A percentile compares a stretch with the other conserved stretches of the same genome.
phyloP scores from a whole-genome alignment of 2,113 vertebrate species.

The Prunella fulvescens region DNA sequence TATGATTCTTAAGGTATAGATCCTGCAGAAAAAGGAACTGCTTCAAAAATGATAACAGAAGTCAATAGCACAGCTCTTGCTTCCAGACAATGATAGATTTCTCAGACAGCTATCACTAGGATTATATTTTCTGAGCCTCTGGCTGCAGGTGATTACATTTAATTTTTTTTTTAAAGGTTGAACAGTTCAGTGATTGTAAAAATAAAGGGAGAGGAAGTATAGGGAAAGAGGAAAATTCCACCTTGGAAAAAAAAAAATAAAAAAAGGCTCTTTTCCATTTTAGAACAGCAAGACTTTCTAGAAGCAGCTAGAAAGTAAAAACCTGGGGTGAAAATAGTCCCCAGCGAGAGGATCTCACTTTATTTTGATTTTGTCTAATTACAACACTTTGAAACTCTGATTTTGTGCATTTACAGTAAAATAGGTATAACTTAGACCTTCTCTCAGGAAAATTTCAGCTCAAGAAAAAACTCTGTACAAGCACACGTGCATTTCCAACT shows the following conservation, averaged over 20 bases:
- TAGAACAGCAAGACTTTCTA: background rate
- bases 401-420: background rate
- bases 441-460: background rate
- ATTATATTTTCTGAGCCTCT: slow-evolving; percentile 4
- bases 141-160: background rate
- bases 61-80: background rate
- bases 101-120: background rate
- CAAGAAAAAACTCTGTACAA: background rate
- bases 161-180: background rate
- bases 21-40: background rate
- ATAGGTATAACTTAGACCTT: background rate
- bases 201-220: background rate
- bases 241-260: background rate
- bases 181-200: background rate
- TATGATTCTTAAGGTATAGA: background rate
- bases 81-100: background rate
- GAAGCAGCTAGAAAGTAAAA: background rate
- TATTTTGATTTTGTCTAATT: background rate
- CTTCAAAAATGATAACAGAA: background rate
- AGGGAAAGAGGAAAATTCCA: background rate
- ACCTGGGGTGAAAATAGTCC: background rate
- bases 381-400: background rate
- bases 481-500: background rate
- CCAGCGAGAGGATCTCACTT: background rate
- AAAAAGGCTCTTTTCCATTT: background rate